phyloP scores from a whole-genome alignment of 2,113 vertebrate genomes.

The Suricata suricatta region DNA sequence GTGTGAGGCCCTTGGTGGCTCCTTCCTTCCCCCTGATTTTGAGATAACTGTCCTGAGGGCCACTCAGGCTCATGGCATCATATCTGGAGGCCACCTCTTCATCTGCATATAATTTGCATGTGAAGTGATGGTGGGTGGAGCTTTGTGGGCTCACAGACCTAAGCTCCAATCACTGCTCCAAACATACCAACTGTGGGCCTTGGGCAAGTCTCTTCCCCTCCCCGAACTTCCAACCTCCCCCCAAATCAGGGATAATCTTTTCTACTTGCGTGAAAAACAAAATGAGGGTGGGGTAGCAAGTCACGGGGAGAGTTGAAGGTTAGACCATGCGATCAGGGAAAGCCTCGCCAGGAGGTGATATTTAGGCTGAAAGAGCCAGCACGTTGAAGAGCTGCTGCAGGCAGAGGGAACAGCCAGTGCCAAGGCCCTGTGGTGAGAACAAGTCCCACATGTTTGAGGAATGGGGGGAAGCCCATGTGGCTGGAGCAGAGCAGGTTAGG shows the following conservation, averaged over 20 bases:
- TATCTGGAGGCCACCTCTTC: background rate
- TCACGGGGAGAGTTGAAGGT: background rate
- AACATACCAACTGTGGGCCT: background rate
- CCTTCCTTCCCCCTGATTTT: background rate
- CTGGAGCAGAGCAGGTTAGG: accelerated
- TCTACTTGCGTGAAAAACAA: background rate
- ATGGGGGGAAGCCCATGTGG: background rate
- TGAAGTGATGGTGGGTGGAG: background rate
- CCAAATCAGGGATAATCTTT: background rate
- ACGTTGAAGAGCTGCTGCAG: background rate
- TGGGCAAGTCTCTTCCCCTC: background rate
- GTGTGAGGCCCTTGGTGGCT: background rate
- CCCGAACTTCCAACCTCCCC: background rate
- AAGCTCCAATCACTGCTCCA: background rate
- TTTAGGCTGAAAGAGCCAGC: background rate
- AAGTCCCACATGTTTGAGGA: background rate
- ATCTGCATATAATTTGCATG: background rate
- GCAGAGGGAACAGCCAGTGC: background rate
- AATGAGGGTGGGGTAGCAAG: background rate
- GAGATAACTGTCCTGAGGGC: background rate
- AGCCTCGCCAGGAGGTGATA: background rate
- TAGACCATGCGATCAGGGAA: background rate
- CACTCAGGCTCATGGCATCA: background rate
- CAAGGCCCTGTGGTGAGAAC: background rate
- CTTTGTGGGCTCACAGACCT: background rate